Conservation (phyloP, 1,140 invertebrate genomes). For the Alviniconcha marisindica region DNA sequence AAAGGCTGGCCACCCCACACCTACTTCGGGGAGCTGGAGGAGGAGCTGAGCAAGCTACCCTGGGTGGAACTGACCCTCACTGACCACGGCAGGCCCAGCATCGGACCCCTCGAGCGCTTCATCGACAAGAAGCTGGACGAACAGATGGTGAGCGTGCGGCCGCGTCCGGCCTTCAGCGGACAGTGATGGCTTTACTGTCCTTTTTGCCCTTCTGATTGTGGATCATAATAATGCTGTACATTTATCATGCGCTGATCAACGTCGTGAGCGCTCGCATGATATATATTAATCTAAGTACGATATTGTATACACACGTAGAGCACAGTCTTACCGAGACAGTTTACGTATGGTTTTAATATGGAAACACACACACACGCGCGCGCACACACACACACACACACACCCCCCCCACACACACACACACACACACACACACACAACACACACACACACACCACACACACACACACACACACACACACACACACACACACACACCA, state of each 20-base stretch:
- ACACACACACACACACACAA: too few relatives aligned
- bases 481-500: too few relatives aligned
- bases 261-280: too few relatives aligned
- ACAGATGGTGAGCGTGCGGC: background rate
- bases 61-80: constrained; percentile 19
- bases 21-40: constrained; percentile 30
- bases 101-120: constrained; percentile 19
- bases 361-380: too few relatives aligned
- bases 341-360: too few relatives aligned
- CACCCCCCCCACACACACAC: too few relatives aligned
- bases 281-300: too few relatives aligned
- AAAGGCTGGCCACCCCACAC: constrained; percentile 20
- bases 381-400: too few relatives aligned
- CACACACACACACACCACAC: too few relatives aligned
- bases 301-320: too few relatives aligned
- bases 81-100: constrained; percentile 14
- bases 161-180: background rate
- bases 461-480: too few relatives aligned
- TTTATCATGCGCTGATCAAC: background rate
- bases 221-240: background rate
- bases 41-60: constrained; percentile 31
- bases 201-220: background rate
- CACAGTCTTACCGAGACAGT: too few relatives aligned
- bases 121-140: background rate
- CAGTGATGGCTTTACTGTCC: background rate